Conservation (phyloP, 92 coral and sea anemone genomes). For the Isaurus tuberculatus region DNA sequence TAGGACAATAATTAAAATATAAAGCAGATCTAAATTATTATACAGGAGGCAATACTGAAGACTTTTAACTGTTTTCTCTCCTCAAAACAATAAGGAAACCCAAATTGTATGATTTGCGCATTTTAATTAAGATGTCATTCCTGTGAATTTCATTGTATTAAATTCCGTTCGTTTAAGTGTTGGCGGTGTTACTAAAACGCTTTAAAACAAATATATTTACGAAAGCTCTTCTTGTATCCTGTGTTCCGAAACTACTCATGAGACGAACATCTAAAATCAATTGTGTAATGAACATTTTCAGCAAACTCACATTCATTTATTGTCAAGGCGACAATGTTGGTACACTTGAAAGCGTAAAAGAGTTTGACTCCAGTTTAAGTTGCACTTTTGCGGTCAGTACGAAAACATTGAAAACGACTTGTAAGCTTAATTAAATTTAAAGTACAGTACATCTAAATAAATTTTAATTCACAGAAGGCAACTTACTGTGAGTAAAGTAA, state of each 20-base stretch:
- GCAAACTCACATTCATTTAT: too few species aligned
- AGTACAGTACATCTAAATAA: slow-evolving; percentile 34
- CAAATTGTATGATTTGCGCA: neutral
- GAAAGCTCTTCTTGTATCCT: too few species aligned
- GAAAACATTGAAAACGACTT: slow-evolving; percentile 1
- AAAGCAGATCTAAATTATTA: neutral
- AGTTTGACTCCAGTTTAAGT: neutral
- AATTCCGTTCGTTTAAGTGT: too few species aligned
- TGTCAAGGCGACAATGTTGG: neutral
- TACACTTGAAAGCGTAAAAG: neutral
- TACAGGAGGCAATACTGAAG: neutral
- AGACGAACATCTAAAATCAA: too few species aligned
- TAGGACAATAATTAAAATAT: too few species aligned
- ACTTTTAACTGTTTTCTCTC: neutral
- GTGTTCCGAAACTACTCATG: too few species aligned
- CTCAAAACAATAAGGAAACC: neutral
- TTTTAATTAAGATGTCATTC: neutral
- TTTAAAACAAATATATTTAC: neutral
- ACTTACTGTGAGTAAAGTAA: slow-evolving; percentile 45
- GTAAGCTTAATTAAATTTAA: slow-evolving; percentile 40
- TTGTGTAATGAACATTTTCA: too few species aligned
- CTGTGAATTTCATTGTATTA: neutral
- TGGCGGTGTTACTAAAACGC: too few species aligned
- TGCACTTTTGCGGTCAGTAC: slow-evolving; percentile 16
- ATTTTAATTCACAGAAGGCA: slow-evolving; percentile 18